phyloP scores from a whole-genome alignment of 2,113 vertebrate genomes.

The Hippopotamus amphibius region DNA sequence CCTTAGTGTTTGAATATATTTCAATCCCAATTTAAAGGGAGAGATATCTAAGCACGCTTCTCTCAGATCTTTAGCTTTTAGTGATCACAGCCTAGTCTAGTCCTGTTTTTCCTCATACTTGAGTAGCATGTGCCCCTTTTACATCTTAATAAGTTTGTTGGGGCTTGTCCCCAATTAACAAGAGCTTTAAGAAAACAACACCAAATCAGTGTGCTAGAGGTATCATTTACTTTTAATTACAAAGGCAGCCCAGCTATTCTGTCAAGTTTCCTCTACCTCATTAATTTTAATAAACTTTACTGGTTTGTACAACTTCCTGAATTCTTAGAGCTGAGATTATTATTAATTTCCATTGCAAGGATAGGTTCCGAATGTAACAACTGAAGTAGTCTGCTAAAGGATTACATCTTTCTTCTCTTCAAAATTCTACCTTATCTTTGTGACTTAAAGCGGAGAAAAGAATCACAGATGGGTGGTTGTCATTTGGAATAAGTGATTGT shows the following conservation, averaged over 20 bases:
- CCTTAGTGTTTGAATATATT: slow-evolving; percentile 7
- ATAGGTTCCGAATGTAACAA: not conserved
- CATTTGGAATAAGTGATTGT: not conserved
- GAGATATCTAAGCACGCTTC: not conserved
- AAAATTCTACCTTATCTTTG: not conserved
- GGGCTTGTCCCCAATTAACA: not conserved
- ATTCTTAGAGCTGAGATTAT: slow-evolving; percentile 4
- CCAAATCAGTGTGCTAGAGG: not conserved
- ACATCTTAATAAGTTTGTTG: not conserved
- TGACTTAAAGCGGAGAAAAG: not conserved
- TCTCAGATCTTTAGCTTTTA: not conserved
- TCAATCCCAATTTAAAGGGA: not conserved
- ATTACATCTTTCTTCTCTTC: not conserved
- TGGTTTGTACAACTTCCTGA: not conserved
- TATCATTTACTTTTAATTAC: not conserved
- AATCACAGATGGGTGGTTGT: not conserved
- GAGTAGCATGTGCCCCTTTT: not conserved
- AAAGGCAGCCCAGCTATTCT: not conserved
- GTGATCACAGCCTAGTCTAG: not conserved
- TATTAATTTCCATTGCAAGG: not conserved
- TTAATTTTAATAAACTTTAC: slow-evolving; percentile 3
- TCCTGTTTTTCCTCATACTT: not conserved
- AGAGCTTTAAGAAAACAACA: not conserved
- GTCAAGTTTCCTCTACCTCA: not conserved
- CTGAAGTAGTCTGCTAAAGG: not conserved